These are phyloP conservation scores for Gallirallus australis DNA, from an alignment of 2,797 vertebrate genomes.

Conservation along the genomic window DNA sequence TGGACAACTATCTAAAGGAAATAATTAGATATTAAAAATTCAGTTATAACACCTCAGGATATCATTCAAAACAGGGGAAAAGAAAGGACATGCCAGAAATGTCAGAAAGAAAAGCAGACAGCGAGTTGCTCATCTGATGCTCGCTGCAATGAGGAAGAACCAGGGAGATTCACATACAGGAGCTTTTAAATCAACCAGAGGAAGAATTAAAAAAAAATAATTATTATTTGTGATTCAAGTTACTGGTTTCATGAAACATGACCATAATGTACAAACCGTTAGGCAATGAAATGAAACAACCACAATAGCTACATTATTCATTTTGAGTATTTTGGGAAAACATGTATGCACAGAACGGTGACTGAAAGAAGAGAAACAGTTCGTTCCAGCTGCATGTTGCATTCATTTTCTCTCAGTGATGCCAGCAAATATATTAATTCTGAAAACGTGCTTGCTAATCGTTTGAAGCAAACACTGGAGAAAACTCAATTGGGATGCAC, in stretches of 20 bases:
- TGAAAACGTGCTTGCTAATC: constrained; percentile 6
- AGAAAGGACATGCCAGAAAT: background rate
- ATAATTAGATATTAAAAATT: background rate
- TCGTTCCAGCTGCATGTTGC: background rate
- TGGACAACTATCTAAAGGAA: background rate
- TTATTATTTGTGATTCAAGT: background rate
- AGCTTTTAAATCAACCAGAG: background rate
- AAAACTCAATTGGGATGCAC: background rate
- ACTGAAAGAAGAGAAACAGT: background rate
- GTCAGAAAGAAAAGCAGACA: background rate
- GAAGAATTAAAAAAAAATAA: background rate
- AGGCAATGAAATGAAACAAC: background rate
- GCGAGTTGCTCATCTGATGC: background rate
- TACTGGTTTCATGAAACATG: background rate
- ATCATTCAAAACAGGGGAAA: background rate
- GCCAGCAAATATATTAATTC: background rate
- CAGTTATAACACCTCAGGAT: background rate
- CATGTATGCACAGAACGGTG: background rate
- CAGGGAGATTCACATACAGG: background rate
- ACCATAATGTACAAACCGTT: background rate
- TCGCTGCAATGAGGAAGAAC: background rate
- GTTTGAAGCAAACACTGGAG: background rate
- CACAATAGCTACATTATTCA: background rate
- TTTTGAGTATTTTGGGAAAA: background rate
- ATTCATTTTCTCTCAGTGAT: background rate